phyloP scores from a whole-genome alignment of 1,140 invertebrate genomes.

The Cotesia vestalis region DNA sequence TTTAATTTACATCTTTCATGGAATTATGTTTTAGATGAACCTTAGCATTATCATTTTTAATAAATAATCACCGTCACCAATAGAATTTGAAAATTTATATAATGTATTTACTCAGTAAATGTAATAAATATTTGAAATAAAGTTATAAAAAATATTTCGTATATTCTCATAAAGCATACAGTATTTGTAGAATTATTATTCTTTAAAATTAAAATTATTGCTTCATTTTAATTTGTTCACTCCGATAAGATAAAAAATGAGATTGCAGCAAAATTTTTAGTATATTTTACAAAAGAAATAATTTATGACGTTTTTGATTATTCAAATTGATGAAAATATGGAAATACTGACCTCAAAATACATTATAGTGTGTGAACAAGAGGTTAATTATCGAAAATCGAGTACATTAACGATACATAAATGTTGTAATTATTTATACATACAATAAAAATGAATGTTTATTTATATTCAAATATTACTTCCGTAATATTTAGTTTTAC shows the following conservation, averaged over 20 bases:
- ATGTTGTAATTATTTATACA: background rate
- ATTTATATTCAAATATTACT: background rate
- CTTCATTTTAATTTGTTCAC: too few relatives aligned
- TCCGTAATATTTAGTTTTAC: background rate
- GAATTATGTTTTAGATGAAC: background rate
- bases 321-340: background rate
- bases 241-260: too few relatives aligned
- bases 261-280: background rate
- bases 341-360: conserved; percentile 5
- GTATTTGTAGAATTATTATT: too few relatives aligned
- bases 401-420: background rate
- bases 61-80: too few relatives aligned
- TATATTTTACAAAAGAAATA: background rate
- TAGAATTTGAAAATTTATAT: too few relatives aligned
- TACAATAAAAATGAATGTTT: background rate
- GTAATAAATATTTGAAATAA: background rate
- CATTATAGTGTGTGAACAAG: background rate
- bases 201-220: too few relatives aligned
- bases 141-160: too few relatives aligned
- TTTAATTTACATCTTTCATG: conserved; percentile 7
- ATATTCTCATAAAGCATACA: too few relatives aligned
- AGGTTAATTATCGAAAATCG: conserved; percentile 2
- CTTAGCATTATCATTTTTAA: conserved; percentile 7
- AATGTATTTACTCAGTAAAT: background rate
- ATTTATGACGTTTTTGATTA: background rate